Evolutionary conservation across 92 coral and sea anemone genomes (phyloP).

Genomic region (Epizoanthus illoricatus): DNA sequence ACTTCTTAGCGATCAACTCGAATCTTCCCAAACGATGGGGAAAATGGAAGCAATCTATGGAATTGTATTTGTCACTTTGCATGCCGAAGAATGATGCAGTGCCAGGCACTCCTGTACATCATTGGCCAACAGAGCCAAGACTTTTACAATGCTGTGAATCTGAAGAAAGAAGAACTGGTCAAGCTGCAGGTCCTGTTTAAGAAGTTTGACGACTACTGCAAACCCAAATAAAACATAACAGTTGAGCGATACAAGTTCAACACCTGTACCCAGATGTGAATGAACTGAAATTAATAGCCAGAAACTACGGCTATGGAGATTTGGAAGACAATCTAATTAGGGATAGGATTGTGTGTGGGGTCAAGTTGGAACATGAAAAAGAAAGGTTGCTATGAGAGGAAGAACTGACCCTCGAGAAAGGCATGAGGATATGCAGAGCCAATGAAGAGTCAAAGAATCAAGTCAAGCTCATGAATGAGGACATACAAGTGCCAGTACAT

Average conservation of each 20-base stretch:
- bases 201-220: too few species aligned
- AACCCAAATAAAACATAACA: too few species aligned
- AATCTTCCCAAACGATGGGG: not conserved
- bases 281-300: too few species aligned
- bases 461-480: constrained; percentile 10
- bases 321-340: constrained; percentile 37
- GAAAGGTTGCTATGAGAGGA: constrained; percentile 33
- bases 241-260: too few species aligned
- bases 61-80: too few species aligned
- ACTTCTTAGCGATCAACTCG: not conserved
- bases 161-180: too few species aligned
- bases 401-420: constrained; percentile 15
- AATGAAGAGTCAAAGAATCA: not conserved
- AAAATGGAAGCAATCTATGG: too few species aligned
- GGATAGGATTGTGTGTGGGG: constrained; percentile 37
- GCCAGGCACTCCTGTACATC: constrained; percentile 30
- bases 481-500: not conserved
- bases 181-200: too few species aligned
- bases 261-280: constrained; percentile 21
- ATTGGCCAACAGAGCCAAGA: constrained; percentile 55
- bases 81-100: constrained; percentile 32
- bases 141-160: constrained; percentile 32
- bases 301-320: constrained; percentile 33
- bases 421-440: too few species aligned
- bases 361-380: constrained; percentile 4